phyloP scores from a whole-genome alignment of 2,113 vertebrate species.

The Ictidomys tridecemlineatus region DNA sequence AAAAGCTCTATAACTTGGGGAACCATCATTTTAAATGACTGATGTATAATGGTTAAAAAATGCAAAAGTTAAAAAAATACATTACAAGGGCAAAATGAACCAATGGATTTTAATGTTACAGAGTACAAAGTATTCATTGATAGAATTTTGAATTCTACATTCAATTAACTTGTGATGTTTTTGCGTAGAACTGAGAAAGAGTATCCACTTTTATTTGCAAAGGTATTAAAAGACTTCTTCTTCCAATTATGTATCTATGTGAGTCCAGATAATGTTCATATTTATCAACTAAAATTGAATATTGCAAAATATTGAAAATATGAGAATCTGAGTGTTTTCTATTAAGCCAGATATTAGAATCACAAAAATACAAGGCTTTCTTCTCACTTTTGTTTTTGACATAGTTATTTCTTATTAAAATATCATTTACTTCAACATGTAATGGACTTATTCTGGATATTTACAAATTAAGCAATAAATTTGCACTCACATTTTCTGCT shows the following conservation, averaged over 20 bases:
- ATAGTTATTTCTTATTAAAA: background rate
- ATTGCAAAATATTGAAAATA: slow-evolving; percentile 2
- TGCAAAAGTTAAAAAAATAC: background rate
- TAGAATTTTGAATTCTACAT: background rate
- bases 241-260: background rate
- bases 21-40: background rate
- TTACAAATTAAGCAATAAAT: background rate
- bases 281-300: background rate
- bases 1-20: background rate
- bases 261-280: background rate
- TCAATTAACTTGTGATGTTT: background rate
- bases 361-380: background rate
- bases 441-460: background rate
- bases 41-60: background rate
- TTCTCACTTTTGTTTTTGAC: background rate
- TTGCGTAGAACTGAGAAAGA: background rate
- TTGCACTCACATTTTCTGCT: background rate
- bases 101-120: background rate
- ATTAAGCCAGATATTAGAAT: background rate
- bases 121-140: background rate
- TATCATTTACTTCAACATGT: background rate
- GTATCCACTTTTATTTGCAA: background rate
- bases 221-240: background rate
- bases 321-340: background rate
- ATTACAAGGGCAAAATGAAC: background rate